These are phyloP conservation scores for Buceros bicornis DNA, from an alignment of 2,797 vertebrate species.

Conservation along the genomic window DNA sequence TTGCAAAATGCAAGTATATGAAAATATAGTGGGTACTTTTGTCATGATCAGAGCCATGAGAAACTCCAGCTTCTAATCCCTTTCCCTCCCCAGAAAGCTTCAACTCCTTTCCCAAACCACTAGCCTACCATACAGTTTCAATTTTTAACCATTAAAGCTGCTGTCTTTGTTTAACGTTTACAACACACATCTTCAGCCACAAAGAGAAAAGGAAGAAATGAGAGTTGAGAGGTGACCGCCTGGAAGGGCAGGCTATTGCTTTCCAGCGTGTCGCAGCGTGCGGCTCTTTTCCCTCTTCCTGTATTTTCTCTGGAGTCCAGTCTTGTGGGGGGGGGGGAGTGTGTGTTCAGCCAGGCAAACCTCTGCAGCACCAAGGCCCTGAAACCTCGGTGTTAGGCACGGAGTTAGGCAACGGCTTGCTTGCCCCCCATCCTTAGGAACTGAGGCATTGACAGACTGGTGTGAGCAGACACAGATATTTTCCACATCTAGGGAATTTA, in stretches of 20 bases:
- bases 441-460: not conserved
- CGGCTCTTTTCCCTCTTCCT: not conserved
- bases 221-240: not conserved
- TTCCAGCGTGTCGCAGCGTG: not conserved
- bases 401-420: not conserved
- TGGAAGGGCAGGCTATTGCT: not conserved
- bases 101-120: not conserved
- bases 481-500: not conserved
- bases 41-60: not conserved
- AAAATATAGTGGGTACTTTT: not conserved
- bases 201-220: not conserved
- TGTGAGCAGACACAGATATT: not conserved
- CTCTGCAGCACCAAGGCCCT: not conserved
- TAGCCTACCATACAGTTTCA: not conserved
- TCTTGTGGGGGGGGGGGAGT: not conserved
- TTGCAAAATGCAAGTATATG: not conserved
- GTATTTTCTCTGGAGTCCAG: not conserved
- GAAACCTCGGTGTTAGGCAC: not conserved
- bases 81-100: not conserved
- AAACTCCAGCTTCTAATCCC: not conserved
- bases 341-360: fast-evolving
- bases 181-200: not conserved
- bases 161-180: not conserved
- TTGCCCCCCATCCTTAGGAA: not conserved
- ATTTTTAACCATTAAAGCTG: not conserved